Evolutionary conservation across 2,797 vertebrate species (phyloP), one percentile per base, ranked within the genome.

Genomic region (Chaenodraco wilsoni): DNA sequence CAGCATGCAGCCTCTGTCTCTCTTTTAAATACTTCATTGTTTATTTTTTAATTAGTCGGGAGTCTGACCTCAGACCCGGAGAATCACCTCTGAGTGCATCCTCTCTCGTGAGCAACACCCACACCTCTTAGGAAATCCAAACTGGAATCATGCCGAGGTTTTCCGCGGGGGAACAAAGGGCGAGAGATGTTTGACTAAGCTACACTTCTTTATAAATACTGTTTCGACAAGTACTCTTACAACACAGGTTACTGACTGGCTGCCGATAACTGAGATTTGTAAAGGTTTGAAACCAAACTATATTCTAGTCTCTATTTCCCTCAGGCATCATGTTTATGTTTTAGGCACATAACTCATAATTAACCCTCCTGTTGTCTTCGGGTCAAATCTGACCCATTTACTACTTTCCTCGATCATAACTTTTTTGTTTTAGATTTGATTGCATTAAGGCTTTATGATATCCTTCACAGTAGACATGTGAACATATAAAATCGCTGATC

Each of bases 81-180:
- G 76, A 75, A 61, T 77, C 74, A 75, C 73, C 78, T 78, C 31
- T 43, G 46, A 63, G 63, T 44, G 57, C 61, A 71, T 19, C 54
- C 44, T 67, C 45, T 76, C 71, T 75, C 16, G 15, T 73, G 46
- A 79, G 60, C 54, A 60, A 76, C 78, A 27, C 50, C 56, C n/a
- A 78, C 41, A 16, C 37, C 49, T 33, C 69, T 74, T 21, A 73
- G 54, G 73, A 82, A 75, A 82, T 81, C 77, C 51, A 69, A 50
- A 67, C 49, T 65, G 71, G 76, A 83, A 65, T 63, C 23, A 5
- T 44, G 60, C 69, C 66, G 69, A 69, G 70, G 61, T 45, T 59
- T 74, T 74, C 69, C 15, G 13, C 9, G 83, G 61, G 45, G 17
- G 59, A 74, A 72, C 44, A 54, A 48, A 63, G 44, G 58, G 40